phyloP scores from a whole-genome alignment of 2,888 invertebrate species.

The Nomada fabriciana region DNA sequence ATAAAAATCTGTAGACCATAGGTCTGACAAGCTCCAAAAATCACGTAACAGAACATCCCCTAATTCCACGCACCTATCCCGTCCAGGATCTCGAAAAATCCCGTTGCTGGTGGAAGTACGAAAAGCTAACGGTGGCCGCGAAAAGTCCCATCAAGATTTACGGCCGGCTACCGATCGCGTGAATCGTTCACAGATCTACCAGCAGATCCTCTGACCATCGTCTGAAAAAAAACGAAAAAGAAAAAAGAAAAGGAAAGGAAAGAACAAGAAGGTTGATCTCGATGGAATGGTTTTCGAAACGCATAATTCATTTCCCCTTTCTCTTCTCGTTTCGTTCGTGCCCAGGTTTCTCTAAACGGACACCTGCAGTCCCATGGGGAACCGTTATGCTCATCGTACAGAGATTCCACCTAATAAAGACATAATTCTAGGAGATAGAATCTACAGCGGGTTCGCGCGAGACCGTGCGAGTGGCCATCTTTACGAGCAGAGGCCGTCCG shows the following conservation, averaged over 20 bases:
- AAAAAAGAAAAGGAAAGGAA: too few relatives aligned
- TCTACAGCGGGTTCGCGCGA: constrained; percentile 69
- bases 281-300: constrained; percentile 37
- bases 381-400: constrained; percentile 79
- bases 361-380: constrained; percentile 72
- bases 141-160: constrained; percentile 69
- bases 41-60: constrained; percentile 43
- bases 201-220: neutral
- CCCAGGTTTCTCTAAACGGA: constrained; percentile 40
- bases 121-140: constrained; percentile 70
- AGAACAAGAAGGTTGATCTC: constrained; percentile 52
- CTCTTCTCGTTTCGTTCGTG: neutral
- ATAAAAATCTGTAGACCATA: neutral
- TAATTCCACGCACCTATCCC: constrained; percentile 61
- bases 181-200: constrained; percentile 21
- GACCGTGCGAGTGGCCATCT: constrained; percentile 64
- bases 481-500: constrained; percentile 71
- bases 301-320: constrained; percentile 11
- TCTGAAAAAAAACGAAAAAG: too few relatives aligned
- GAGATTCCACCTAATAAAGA: constrained; percentile 80
- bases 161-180: constrained; percentile 62
- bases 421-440: constrained; percentile 80
- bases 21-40: neutral
- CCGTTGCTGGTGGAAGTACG: constrained; percentile 41
- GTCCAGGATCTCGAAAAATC: constrained; percentile 40